phyloP scores from a whole-genome alignment of 2,113 vertebrate genomes.

The Panthera uncia region DNA sequence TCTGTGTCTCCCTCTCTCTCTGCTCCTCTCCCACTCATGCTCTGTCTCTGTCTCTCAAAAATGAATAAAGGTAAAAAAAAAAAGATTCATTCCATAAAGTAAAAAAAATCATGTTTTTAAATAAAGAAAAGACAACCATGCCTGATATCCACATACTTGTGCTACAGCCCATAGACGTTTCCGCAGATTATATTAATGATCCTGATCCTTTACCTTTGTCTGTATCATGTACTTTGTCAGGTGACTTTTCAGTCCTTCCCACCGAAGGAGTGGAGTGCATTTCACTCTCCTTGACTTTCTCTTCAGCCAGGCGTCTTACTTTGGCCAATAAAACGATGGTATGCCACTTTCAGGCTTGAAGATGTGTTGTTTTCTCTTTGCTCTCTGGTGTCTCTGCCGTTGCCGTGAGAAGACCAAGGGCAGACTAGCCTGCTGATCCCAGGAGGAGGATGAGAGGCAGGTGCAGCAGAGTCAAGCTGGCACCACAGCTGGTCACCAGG shows the following conservation, averaged over 20 bases:
- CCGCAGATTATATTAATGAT: not conserved
- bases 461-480: no score
- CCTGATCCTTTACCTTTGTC: not conserved
- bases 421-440: accelerated
- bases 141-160: not conserved
- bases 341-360: not conserved
- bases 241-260: not conserved
- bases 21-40: no score
- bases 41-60: no score
- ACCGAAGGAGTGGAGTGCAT: not conserved
- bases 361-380: not conserved
- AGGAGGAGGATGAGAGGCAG: not conserved
- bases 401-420: not conserved
- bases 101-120: not conserved
- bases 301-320: not conserved
- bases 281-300: not conserved
- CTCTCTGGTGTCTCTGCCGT: not conserved
- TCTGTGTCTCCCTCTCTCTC: no score
- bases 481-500: not conserved
- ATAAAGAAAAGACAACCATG: not conserved
- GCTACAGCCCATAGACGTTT: not conserved
- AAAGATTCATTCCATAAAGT: not conserved
- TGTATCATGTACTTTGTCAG: not conserved
- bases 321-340: not conserved
- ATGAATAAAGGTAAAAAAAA: no score